Evolutionary conservation across 1,140 invertebrate species (phyloP), one percentile per base, ranked within the genome.

Genomic region (Rhagoletis zephyria): DNA sequence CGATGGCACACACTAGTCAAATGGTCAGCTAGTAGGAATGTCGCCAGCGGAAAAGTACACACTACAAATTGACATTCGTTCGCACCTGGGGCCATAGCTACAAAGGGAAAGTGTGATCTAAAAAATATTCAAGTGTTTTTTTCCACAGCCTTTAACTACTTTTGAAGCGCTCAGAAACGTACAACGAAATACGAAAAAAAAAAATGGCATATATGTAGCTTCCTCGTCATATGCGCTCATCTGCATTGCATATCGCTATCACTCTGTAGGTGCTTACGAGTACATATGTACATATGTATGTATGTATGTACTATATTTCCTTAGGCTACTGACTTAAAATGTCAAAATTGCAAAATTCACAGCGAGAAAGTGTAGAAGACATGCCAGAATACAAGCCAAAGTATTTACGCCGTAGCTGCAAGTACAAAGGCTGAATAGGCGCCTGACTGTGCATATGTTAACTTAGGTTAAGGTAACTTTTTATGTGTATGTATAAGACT

Each of bases 371-470:
- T 48, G 30, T 56, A 10, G 19, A 16, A 81, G 9, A 12, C 45
- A 56, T 19, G 16, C 45, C n/a, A 81, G 48, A n/a, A 30, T n/a
- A 9, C 48, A 81, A 81, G n/a, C 12, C 12, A 81, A 56, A 81
- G n/a, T 19, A n/a, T 9, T 63, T 14, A 51, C 45, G 45, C 48
- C n/a, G 19, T 56, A 51, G 48, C 74, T n/a, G 19, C 48, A 56
- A 81, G 51, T 30, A 56, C 74, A 81, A 81, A 56, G n/a, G n/a
- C 74, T 81, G 74, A 81, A 81, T 30, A 7, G 48, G 5, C 74
- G 74, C 74, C 74, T 81, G 74, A 30, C 74, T 81, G 7, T 81
- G 74, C 74, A 81, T 81, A 81, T 81, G 74, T 81, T 81, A 81
- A 56, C 48, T 81, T 81, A 81, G 74, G 74, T 81, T 81, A 81